A percentile compares a stretch with the other conserved stretches of the same genome.
Evolutionary conservation across 2,113 vertebrate species (phyloP).

Genomic region (Solenodon paradoxus): DNA sequence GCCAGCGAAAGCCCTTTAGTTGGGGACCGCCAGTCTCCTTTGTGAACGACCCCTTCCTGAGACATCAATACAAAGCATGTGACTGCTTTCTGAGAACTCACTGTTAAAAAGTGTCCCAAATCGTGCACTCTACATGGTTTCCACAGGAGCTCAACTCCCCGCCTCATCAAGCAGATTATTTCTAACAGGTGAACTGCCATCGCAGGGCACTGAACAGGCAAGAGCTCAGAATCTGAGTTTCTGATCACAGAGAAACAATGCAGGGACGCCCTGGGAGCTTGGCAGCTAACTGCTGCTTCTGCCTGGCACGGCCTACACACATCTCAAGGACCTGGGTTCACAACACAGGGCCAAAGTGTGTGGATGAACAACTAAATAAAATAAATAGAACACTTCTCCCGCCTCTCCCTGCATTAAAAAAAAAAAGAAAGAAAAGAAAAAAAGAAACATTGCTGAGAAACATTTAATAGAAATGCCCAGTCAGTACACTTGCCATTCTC

Average conservation of each 20-base stretch:
- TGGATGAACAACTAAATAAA: too few species aligned
- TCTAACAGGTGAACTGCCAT: background rate
- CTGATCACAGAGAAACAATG: background rate
- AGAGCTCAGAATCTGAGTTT: background rate
- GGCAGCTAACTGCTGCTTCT: too few species aligned
- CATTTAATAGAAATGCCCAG: background rate
- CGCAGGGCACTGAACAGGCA: background rate
- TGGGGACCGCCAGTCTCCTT: background rate
- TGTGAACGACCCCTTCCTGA: background rate
- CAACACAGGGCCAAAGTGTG: too few species aligned
- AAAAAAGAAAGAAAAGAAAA: too few species aligned
- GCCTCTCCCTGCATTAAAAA: too few species aligned
- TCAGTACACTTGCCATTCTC: background rate
- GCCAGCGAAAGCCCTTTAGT: background rate
- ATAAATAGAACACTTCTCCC: too few species aligned
- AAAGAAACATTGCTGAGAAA: too few species aligned
- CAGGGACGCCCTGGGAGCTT: too few species aligned
- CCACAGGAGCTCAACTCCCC: background rate
- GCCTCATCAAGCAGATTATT: background rate
- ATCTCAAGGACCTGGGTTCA: too few species aligned
- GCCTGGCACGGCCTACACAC: too few species aligned
- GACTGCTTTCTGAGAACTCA: background rate
- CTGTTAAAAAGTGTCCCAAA: background rate
- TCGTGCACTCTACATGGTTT: fast-evolving
- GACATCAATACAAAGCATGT: background rate